A percentile compares a stretch with the other conserved stretches of the same genome.
phyloP scores from a whole-genome alignment of 2,113 vertebrate species.

The Colaptes auratus region DNA sequence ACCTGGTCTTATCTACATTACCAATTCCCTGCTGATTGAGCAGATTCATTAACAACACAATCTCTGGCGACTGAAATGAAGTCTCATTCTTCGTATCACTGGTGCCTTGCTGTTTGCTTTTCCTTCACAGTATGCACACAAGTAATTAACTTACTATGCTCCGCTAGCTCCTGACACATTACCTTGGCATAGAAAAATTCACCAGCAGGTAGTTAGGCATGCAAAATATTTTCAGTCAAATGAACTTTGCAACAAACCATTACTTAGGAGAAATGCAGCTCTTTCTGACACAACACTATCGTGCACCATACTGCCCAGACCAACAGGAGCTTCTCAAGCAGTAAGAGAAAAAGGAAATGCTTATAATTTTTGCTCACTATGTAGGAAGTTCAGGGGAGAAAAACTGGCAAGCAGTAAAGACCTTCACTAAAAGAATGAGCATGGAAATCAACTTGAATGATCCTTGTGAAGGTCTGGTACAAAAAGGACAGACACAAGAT shows the following conservation, averaged over 20 bases:
- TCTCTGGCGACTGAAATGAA: constrained; percentile 65
- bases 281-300: neutral
- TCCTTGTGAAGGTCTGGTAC: neutral
- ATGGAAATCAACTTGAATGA: neutral
- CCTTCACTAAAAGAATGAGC: neutral
- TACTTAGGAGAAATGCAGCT: neutral
- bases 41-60: constrained; percentile 68
- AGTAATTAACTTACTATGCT: constrained; percentile 76
- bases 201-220: constrained; percentile 72
- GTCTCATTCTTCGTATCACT: constrained; percentile 57
- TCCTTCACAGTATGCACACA: constrained; percentile 67
- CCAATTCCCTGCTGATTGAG: constrained; percentile 50
- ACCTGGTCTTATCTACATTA: constrained; percentile 51
- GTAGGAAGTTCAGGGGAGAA: neutral
- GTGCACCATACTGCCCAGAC: neutral
- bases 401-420: neutral
- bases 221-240: constrained; percentile 66
- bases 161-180: constrained; percentile 64
- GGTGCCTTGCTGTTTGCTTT: constrained; percentile 64
- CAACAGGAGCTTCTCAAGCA: neutral
- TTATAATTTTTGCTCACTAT: neutral
- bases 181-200: constrained; percentile 58
- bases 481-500: neutral
- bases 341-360: neutral
- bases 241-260: constrained; percentile 54